Base-by-base conservation (phyloP, 2,113 vertebrate genomes). In the Tonatia bakeri region DNA sequence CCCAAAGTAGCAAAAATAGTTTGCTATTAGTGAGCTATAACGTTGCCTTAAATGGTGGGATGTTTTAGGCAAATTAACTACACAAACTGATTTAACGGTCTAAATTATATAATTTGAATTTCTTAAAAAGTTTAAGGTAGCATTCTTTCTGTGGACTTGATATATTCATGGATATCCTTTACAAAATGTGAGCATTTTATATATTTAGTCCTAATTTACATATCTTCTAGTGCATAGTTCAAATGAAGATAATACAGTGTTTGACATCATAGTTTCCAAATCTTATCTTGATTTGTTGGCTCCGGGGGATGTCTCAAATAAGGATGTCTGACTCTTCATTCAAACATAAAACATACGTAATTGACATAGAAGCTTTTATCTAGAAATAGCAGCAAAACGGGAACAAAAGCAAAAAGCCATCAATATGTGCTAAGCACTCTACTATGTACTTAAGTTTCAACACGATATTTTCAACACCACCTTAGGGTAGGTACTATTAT, bases 1-100 rank as follows among this genome's bases (percentile, higher is more conserved):
- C 24, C 90, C 69, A 96, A 97, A 98, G 93, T 79, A 96, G 22
- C 86, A 98, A 96, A 98, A 98, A 98, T 90, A 98, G 97, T 97
- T 97, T 96, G 79, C 64, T 87, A 96, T 97, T 97, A 94, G 84
- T 94, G 83, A 95, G 22, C 76, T 96, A 79, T 52, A 98, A 47
- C 86, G 90, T 96, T 98, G 97, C 50, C 59, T 91, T 98, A 95
- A 97, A 93, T 92, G 96, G 94, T 97, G 97, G 91, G 89, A 96
- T 38, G 72, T 97, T 97, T 97, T 64, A 85, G 80, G 81, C 11
- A 97, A 97, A 96, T 67, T 81, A 97, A 89, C 73, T 67, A 80
- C 10, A 59, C 94, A 98, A 97, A 95, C 7, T 72, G 93, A 43
- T 69, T 28, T 56, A 96, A 84, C 17, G 96, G 79, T 85, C 83